Evolutionary conservation across 2,113 vertebrate species (phyloP).

Genomic region (Ailuropoda melanoleuca): DNA sequence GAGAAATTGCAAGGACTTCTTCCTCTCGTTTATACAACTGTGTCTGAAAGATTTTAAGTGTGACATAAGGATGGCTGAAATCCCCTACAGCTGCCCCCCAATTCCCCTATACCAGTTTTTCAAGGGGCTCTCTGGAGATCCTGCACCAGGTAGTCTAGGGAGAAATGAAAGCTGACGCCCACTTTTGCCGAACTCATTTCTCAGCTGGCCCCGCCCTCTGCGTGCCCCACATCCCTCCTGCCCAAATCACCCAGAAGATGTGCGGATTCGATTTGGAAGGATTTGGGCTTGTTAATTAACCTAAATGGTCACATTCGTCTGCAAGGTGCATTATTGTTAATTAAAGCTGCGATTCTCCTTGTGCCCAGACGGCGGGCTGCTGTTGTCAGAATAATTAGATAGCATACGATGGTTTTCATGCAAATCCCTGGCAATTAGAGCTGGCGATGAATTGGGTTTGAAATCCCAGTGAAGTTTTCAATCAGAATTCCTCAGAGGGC

Average conservation of each 20-base stretch:
- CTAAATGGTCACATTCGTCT: slow-evolving; percentile 66
- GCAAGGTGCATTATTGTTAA: slow-evolving; percentile 76
- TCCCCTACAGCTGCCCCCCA: background rate
- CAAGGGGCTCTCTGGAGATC: background rate
- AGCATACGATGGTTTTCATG: slow-evolving; percentile 65
- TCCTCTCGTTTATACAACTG: background rate
- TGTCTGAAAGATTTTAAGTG: background rate
- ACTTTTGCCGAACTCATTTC: background rate
- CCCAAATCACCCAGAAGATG: slow-evolving; percentile 3
- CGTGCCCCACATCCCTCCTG: background rate
- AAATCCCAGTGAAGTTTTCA: slow-evolving; percentile 67
- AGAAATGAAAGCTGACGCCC: background rate
- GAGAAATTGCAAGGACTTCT: background rate
- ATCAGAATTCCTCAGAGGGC: slow-evolving; percentile 46
- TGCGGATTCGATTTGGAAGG: slow-evolving; percentile 51
- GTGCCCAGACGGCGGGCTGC: slow-evolving; percentile 71
- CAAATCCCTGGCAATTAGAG: slow-evolving; percentile 72
- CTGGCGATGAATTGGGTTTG: slow-evolving; percentile 50
- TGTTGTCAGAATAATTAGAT: slow-evolving; percentile 76
- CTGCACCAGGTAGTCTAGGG: background rate
- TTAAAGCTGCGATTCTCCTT: slow-evolving; percentile 73
- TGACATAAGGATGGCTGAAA: background rate
- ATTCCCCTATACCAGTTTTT: background rate
- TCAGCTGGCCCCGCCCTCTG: background rate
- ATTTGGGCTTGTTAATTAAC: slow-evolving; percentile 76